Base-by-base conservation (phyloP, 1,140 invertebrate species). In the Eubasilissa regina region DNA sequence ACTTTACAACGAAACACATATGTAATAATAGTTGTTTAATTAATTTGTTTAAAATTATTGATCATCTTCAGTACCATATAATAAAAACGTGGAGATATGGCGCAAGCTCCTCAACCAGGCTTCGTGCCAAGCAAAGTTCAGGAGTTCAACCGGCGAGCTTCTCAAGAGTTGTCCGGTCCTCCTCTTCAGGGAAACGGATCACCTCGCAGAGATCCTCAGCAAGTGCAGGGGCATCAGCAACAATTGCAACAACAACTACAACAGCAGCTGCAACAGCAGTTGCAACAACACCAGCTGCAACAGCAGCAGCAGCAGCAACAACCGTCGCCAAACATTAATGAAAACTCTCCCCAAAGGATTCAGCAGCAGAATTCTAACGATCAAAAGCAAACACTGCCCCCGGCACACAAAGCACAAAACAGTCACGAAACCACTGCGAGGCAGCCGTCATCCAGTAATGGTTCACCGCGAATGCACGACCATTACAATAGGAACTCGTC, bases 61-160 rank as follows among this genome's bases (percentile, higher is more conserved):
- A 35, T 35, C 1, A 35, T 35, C 25, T 3, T 35, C 25, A n/a
- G 25, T 35, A n/a, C n/a, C n/a, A n/a, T n/a, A n/a, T n/a, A n/a
- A n/a, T 12, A 13, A 64, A 0, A 70, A 47, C n/a, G 47, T 43
- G 15, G 15, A 74, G 56, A 44, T 44, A 89, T 89, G 88, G 85
- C 88, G 43, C 88, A 89, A 85, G 84, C 85, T 78, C 86, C 86
- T 45, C 87, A 87, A 80, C 86, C 87, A 82, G 88, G 88, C 51
- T 88, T 87, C 75, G 87, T 88, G 76, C 86, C 88, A 72, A 87
- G 87, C 75, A 89, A 89, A 75, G 84, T 88, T 12, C 87, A 89
- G 82, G 88, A 89, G 76, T 87, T 88, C 43, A 88, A 87, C 62
- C 80, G 87, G 6, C 84, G 87, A 74, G 85, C 86, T 13, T 87